Percentiles rank a stretch among this genome's conserved stretches.
These are phyloP conservation scores for Axis porcinus DNA, from an alignment of 2,113 vertebrate species.

Conservation along the genomic window DNA sequence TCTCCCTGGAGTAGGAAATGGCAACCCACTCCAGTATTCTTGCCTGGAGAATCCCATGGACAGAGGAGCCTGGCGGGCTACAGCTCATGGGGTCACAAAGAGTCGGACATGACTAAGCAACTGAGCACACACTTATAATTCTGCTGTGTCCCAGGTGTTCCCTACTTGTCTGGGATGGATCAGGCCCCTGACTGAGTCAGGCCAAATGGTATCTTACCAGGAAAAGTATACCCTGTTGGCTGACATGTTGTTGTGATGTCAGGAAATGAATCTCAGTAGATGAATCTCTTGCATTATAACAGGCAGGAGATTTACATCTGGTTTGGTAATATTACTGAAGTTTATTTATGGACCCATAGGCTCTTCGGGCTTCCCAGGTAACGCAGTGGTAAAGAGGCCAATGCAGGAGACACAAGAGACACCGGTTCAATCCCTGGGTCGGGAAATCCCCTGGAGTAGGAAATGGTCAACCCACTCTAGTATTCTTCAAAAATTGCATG, in stretches of 20 bases:
- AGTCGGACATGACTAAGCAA: background rate
- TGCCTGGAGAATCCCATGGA: background rate
- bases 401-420: background rate
- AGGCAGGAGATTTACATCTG: background rate
- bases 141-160: background rate
- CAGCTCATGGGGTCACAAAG: background rate
- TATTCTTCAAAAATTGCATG: background rate
- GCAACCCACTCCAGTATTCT: background rate
- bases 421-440: background rate
- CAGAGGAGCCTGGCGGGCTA: background rate
- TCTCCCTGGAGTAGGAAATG: background rate
- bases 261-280: background rate
- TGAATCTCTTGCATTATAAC: background rate
- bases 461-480: background rate
- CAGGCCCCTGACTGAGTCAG: background rate
- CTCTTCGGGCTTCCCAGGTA: background rate
- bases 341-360: background rate
- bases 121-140: background rate
- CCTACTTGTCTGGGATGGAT: background rate
- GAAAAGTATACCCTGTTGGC: background rate
- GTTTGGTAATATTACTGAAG: slow-evolving; percentile 2
- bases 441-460: background rate
- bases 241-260: background rate
- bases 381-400: background rate
- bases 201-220: background rate